Conservation (phyloP, 2,113 vertebrate species). For the Condylura cristata region DNA sequence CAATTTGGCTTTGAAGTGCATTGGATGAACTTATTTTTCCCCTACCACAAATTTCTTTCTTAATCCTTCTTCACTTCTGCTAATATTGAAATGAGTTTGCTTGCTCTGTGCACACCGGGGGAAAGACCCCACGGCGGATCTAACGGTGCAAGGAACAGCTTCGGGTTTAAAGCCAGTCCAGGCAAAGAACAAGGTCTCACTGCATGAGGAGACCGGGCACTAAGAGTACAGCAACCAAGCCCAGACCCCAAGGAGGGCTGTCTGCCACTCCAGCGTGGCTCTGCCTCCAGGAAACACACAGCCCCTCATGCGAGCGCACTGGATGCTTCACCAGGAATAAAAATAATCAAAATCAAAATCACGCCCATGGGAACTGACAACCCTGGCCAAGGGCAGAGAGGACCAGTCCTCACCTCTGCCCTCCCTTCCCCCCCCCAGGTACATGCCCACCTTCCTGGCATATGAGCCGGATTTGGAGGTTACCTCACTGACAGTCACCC, state of each 20-base stretch:
- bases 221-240: not conserved
- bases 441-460: no score
- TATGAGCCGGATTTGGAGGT: not conserved
- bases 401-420: not conserved
- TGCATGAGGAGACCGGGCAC: not conserved
- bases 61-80: conserved; percentile 46
- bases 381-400: not conserved
- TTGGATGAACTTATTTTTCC: not conserved
- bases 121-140: not conserved
- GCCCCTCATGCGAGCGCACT: accelerated
- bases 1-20: conserved; percentile 6
- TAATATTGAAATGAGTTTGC: conserved; percentile 25
- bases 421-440: no score
- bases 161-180: not conserved
- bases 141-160: not conserved
- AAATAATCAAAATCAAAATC: not conserved
- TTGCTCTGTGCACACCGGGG: not conserved
- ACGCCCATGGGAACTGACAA: not conserved
- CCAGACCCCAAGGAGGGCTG: not conserved
- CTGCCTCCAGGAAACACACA: not conserved
- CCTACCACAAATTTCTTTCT: not conserved
- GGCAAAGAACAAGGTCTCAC: not conserved
- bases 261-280: accelerated
- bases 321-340: not conserved
- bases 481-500: not conserved